phyloP scores from a whole-genome alignment of 2,797 vertebrate genomes.

The Mycteria americana region DNA sequence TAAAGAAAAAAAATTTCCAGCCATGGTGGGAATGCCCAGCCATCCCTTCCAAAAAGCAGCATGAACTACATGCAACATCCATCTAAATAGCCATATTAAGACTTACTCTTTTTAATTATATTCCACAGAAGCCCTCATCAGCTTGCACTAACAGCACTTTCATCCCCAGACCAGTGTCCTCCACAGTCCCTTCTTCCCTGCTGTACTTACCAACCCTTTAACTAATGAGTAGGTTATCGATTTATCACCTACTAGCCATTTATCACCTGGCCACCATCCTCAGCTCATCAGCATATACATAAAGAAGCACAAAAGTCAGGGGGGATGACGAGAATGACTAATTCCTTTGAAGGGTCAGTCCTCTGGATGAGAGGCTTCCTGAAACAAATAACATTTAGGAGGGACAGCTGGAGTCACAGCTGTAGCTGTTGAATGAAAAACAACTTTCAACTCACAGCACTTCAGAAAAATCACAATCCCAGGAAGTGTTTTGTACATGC shows the following conservation, averaged over 20 bases:
- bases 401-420: constrained; percentile 7
- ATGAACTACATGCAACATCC: background rate
- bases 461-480: background rate
- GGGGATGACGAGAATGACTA: background rate
- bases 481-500: background rate
- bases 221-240: background rate
- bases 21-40: background rate
- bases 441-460: background rate
- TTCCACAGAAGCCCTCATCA: background rate
- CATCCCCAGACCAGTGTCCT: background rate
- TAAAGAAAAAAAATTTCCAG: background rate
- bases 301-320: background rate
- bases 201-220: background rate
- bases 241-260: background rate
- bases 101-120: background rate
- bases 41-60: background rate
- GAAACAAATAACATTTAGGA: background rate
- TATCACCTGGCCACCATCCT: background rate
- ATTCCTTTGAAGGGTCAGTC: background rate
- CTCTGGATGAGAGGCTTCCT: background rate
- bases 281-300: background rate
- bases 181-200: background rate
- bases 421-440: background rate
- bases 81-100: background rate
- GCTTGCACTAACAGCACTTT: background rate